These are phyloP conservation scores for Chaetophractus vellerosus DNA, from an alignment of 2,797 vertebrate genomes.

Conservation along the genomic window DNA sequence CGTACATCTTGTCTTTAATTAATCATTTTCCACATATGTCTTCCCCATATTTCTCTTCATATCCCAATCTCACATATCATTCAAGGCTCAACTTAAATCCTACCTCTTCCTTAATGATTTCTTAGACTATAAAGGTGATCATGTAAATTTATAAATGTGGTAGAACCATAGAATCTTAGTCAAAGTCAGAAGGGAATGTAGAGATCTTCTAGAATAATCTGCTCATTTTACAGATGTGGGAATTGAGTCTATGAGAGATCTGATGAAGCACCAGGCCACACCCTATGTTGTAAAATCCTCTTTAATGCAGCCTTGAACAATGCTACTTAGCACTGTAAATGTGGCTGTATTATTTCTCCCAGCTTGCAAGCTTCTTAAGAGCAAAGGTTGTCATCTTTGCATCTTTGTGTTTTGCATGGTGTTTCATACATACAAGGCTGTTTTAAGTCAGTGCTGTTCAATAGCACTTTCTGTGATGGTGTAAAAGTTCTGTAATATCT, in stretches of 20 bases:
- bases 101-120: not conserved
- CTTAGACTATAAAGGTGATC: not conserved
- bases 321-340: not conserved
- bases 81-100: conserved; percentile 6
- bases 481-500: not conserved
- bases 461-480: not conserved
- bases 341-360: not conserved
- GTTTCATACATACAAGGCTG: not conserved
- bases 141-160: not conserved
- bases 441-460: not conserved
- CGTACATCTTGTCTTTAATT: not conserved
- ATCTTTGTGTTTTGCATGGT: conserved; percentile 26
- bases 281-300: not conserved
- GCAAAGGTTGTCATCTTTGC: not conserved
- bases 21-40: not conserved
- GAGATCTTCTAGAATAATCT: not conserved
- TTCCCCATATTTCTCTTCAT: not conserved
- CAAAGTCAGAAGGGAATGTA: not conserved
- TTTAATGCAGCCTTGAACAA: not conserved
- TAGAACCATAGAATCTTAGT: not conserved
- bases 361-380: not conserved
- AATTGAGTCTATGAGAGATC: not conserved
- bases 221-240: not conserved
- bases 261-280: not conserved
- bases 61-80: not conserved